Evolutionary conservation across 2,113 vertebrate genomes (phyloP), one percentile per base, ranked within the genome.

Genomic region (Spheniscus mendiculus): DNA sequence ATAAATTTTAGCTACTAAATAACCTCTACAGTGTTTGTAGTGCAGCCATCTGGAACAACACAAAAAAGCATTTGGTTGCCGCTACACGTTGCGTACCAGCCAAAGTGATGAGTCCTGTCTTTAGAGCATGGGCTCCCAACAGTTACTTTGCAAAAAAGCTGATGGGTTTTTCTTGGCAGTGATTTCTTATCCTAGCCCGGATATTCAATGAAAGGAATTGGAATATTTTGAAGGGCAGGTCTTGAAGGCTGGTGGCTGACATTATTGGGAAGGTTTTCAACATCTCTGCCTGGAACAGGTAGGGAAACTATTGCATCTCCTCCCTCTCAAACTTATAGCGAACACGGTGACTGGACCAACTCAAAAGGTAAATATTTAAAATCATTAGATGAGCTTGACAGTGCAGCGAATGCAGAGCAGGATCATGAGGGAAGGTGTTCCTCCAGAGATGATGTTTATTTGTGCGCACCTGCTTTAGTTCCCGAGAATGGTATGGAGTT

Each of bases 401-500:
- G 67, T 2, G 26, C 49, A 18, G 81, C 3, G 4, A 45, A 15
- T 0, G 0, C 5, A 5, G 77, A 78, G 56, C 70, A 27, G 50
- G 47, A 12, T 25, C 32, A 4, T 0, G 1, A 50, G 84, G 65
- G 42, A 34, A 11, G 59, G 34, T 2, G 1, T 3, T 3, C 4
- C 65, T 70, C n/a, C 5, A 0, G 44, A 53, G 52, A 14, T 0
- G 2, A 1, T 12, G 26, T 23, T 23, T 32, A 4, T 20, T 61
- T 44, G 45, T 11, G 21, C 5, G 16, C 44, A 12, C 47, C 74
- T 62, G 47, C 87, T 19, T 4, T 1, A 45, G 49, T 11, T 76
- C 66, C 83, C 7, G 2, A 27, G 58, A 45, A 20, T 2, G 8
- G 52, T 1, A 5, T 17, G 11, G 34, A 69, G 32, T 1, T 50